phyloP scores from a whole-genome alignment of 2,888 invertebrate genomes.

The Apotomis betuletana region DNA sequence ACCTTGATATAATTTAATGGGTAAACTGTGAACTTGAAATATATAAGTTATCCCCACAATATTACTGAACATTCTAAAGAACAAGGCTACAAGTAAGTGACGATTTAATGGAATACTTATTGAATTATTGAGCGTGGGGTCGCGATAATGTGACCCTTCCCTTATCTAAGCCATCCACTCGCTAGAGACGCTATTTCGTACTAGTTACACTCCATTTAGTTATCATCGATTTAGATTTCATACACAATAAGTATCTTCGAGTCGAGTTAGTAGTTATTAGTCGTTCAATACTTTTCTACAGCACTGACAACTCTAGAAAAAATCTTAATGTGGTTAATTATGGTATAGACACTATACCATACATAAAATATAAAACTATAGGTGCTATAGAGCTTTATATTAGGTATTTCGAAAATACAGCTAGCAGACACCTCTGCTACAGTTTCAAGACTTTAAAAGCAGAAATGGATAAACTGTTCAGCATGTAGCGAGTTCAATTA shows the following conservation, averaged over 20 bases:
- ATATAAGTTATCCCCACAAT: neutral
- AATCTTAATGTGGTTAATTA: no score
- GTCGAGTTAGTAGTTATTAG: no score
- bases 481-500: no score
- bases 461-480: no score
- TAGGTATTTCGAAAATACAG: no score
- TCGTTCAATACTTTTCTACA: no score
- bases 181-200: constrained; percentile 15
- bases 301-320: no score
- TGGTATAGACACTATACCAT: no score
- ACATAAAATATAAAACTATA: no score
- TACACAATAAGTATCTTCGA: neutral
- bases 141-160: constrained; percentile 45
- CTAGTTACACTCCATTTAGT: constrained; percentile 20
- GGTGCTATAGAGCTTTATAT: no score
- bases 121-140: constrained; percentile 43
- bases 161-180: constrained; percentile 34
- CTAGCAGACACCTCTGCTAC: no score
- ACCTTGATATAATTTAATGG: neutral
- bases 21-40: constrained; percentile 3
- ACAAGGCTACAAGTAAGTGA: constrained; percentile 18
- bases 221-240: constrained; percentile 21
- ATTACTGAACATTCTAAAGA: constrained; percentile 5
- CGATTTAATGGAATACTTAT: constrained; percentile 38
- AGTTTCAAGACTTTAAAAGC: no score